Base-by-base conservation (phyloP, 2,797 vertebrate genomes). In the Fundulus diaphanus region DNA sequence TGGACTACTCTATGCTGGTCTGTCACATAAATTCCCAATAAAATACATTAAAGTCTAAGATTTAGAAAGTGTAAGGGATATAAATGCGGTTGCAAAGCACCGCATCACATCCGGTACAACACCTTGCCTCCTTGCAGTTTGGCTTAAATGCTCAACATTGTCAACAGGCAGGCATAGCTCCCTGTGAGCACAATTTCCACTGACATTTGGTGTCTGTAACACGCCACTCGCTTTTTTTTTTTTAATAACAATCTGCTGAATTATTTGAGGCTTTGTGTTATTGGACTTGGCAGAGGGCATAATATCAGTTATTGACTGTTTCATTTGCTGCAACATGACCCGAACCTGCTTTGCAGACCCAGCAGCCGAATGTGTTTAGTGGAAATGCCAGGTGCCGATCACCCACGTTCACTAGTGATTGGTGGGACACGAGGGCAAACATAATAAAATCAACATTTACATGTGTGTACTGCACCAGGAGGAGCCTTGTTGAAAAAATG, bases 371-470 rank as follows among this genome's bases (percentile, higher is more conserved):
- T 82, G 74, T 74, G 77, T 63, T 85, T 84, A 82, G 82, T 9
- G 78, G 78, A 92, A 94, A 93, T 92, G 92, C 90, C 90, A 37
- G 74, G 82, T 69, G 80, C 73, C n/a, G 27, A 85, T 86, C 79
- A 61, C 18, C 76, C 56, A 9, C 35, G 67, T 66, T 68, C 24
- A 31, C 76, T 74, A 1, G 61, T 31, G 16, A 7, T 2, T 1
- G 44, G 49, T 29, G 16, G 56, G 68, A 73, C 71, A 1, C 48
- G n/a, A 12, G 22, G 56, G 6, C 31, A 24, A n/a, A 48, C 29
- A 31, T 67, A 15, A 63, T 33, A 68, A 63, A 74, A 68, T 31
- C 71, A 82, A 77, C 79, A 71, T 83, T 85, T 83, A 71, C 66
- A 74, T 59, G 77, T 40, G 7, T 54, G 46, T 63, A 46, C 16